These are phyloP conservation scores for Heliconius cydno DNA, from an alignment of 2,888 invertebrate species.

Conservation along the genomic window DNA sequence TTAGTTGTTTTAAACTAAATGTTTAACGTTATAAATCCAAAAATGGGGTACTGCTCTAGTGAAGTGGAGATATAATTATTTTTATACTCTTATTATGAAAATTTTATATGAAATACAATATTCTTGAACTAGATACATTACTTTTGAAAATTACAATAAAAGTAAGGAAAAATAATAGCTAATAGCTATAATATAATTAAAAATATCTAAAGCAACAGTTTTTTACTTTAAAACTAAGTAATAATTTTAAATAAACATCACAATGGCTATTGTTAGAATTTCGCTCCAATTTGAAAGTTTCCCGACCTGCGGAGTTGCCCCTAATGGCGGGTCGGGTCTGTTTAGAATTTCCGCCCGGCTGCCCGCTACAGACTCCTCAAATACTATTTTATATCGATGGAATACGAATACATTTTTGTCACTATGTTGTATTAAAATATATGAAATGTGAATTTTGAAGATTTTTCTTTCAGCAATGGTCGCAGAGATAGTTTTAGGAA, in stretches of 20 bases:
- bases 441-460: not conserved
- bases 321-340: conserved; percentile 32
- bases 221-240: not conserved
- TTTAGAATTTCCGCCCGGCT: conserved; percentile 31
- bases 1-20: conserved; percentile 2
- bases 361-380: conserved; percentile 27
- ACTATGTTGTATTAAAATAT: not conserved
- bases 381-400: conserved; percentile 17
- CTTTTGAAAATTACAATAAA: not conserved
- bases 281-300: conserved; percentile 26
- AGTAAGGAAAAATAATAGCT: not conserved
- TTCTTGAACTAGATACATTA: not conserved
- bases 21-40: not conserved
- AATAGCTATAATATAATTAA: not conserved
- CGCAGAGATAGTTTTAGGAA: not conserved
- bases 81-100: not conserved
- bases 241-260: conserved; percentile 13
- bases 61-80: not conserved
- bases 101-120: not conserved
- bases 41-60: not conserved
- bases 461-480: not conserved
- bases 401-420: not conserved
- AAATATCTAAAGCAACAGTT: not conserved
- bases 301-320: conserved; percentile 20
- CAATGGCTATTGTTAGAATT: conserved; percentile 26